Evolutionary conservation across 2,888 invertebrate genomes (phyloP), one percentile per base, ranked within the genome.

Genomic region (Lypha dubia): DNA sequence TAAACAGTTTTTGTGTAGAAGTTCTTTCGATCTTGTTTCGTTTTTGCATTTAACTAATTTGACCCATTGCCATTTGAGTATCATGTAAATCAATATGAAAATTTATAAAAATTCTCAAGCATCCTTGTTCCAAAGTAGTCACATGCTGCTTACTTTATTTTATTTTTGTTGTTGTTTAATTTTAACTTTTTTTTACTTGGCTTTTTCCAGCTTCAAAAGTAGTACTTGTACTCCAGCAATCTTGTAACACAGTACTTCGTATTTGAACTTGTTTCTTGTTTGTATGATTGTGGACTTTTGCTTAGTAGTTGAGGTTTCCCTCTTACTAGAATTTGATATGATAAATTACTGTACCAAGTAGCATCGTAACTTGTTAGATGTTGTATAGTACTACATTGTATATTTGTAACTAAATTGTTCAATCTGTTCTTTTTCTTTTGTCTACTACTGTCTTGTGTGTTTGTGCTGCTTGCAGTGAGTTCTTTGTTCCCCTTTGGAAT

Each of bases 301-400:
- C 44, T 60, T 62, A 67, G 67, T 83, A 67, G 67, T 83, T 60
- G 35, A 83, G 65, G 65, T 63, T 83, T 79, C 80, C 76, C 73
- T 76, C 73, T 76, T 73, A 65, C 32, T n/a, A n/a, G n/a, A 22
- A 73, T 58, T 81, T 74, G 58, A 71, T 79, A 81, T 84, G 84
- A 84, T 84, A 81, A 81, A 84, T 81, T 81, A 53, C 81, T 79
- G 74, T 81, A 81, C 79, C 84, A 60, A 84, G 77, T 51, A 63
- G 73, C 63, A 70, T 76, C 22, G 62, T 68, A 70, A 44, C 38
- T 46, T 32, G 63, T 53, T 74, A 41, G 38, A 38, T 49, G 46
- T 63, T 62, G 73, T 41, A 62, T 49, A 35, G 5, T 32, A 11
- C 15, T 22, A 22, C 22, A 62, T 65, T 65, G 22, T 65, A 49